These are phyloP conservation scores for Turritopsis rubra DNA, from an alignment of 30 jellyfish, hydroid and myxozoan genomes.

Conservation along the genomic window DNA sequence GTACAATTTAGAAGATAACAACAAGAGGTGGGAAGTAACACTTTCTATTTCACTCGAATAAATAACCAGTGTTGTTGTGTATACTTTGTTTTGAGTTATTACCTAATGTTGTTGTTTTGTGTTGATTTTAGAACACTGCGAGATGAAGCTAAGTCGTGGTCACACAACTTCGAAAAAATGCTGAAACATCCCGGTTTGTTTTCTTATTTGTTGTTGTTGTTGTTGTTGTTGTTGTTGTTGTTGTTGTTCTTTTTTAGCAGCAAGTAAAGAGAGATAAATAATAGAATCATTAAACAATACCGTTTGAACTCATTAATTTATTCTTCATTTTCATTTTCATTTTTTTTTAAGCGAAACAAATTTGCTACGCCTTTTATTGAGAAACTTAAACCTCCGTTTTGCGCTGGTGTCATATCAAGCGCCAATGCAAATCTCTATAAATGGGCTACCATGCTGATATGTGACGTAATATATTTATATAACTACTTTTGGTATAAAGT, in stretches of 20 bases:
- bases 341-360: too few species aligned
- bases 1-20: neutral
- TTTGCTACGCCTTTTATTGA: too few species aligned
- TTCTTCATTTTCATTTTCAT: too few species aligned
- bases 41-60: neutral
- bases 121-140: conserved; percentile 40
- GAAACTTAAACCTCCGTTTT: too few species aligned
- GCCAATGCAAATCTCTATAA: too few species aligned
- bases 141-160: conserved; percentile 81
- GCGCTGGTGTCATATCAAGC: too few species aligned
- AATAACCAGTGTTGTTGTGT: neutral
- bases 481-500: too few species aligned
- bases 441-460: too few species aligned
- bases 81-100: neutral
- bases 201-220: neutral
- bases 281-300: too few species aligned
- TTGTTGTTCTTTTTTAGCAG: neutral
- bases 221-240: neutral
- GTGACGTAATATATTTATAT: too few species aligned
- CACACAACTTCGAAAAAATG: conserved; percentile 60
- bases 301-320: too few species aligned
- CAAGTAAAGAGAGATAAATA: neutral
- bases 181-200: conserved; percentile 62
- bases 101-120: neutral
- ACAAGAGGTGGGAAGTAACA: neutral